Conservation (phyloP, 2,888 invertebrate genomes). For the Tetragnatha montana region DNA sequence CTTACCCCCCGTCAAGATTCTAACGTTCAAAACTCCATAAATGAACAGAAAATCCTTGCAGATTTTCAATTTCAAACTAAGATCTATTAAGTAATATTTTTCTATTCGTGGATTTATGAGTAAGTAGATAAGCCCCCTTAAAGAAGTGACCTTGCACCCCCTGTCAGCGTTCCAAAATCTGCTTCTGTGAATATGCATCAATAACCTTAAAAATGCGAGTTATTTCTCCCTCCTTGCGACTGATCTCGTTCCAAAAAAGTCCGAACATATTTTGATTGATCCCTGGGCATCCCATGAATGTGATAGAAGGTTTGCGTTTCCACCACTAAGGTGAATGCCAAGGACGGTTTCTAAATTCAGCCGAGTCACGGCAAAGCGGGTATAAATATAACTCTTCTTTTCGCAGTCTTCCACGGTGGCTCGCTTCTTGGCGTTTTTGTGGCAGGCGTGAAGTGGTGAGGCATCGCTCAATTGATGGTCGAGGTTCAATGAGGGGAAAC, state of each 20-base stretch:
- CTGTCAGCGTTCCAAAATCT: too few relatives aligned
- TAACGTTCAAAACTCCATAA: too few relatives aligned
- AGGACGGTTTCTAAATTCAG: conserved; percentile 62
- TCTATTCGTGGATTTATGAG: background rate
- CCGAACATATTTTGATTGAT: too few relatives aligned
- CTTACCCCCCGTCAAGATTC: too few relatives aligned
- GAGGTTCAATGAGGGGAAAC: too few relatives aligned
- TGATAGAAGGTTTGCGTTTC: conserved; percentile 28
- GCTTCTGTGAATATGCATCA: too few relatives aligned
- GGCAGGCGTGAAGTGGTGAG: too few relatives aligned
- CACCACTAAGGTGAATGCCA: conserved; percentile 58
- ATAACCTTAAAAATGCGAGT: too few relatives aligned
- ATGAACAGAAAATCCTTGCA: background rate
- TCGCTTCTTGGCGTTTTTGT: too few relatives aligned
- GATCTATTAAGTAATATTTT: background rate
- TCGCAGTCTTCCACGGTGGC: background rate
- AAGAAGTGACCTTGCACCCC: background rate
- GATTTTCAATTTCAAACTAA: background rate
- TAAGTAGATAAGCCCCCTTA: background rate
- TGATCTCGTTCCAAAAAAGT: too few relatives aligned
- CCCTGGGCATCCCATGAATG: conserved; percentile 3
- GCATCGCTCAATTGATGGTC: too few relatives aligned
- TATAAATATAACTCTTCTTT: conserved; percentile 49
- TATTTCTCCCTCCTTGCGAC: too few relatives aligned
- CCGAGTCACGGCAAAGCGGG: conserved; percentile 24